phyloP scores from a whole-genome alignment of 2,888 invertebrate species.

The Apamea monoglypha region DNA sequence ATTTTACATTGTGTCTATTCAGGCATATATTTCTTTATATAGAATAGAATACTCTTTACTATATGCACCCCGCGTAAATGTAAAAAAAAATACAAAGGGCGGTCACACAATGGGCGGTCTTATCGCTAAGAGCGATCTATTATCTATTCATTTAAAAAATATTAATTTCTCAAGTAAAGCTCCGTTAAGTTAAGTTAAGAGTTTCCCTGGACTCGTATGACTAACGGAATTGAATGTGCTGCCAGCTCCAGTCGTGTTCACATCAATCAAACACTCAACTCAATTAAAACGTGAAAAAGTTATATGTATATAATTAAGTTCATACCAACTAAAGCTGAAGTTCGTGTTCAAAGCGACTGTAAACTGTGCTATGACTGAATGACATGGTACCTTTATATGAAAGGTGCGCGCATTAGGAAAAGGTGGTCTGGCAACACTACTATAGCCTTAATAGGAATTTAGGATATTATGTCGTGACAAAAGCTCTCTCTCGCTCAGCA shows the following conservation, averaged over 20 bases:
- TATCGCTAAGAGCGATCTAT: no score
- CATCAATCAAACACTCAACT: constrained; percentile 21
- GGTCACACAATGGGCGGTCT: no score
- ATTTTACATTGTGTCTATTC: no score
- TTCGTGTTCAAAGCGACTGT: constrained; percentile 11
- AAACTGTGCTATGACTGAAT: constrained; percentile 12
- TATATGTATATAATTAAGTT: constrained; percentile 22
- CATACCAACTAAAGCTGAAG: constrained; percentile 7
- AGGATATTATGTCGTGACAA: not conserved
- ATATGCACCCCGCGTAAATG: no score
- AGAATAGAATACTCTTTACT: no score
- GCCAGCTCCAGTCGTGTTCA: constrained; percentile 27
- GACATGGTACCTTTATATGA: constrained; percentile 24
- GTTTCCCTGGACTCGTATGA: constrained; percentile 16
- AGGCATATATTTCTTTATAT: no score
- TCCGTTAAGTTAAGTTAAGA: not conserved
- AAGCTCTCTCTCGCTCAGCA: not conserved
- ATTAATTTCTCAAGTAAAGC: constrained; percentile 21
- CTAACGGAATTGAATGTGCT: constrained; percentile 32
- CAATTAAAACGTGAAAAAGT: constrained; percentile 5
- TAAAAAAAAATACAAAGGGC: no score
- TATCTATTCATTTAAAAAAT: no score
- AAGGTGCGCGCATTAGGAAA: not conserved
- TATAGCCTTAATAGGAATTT: not conserved
- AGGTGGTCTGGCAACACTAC: not conserved